phyloP scores from a whole-genome alignment of 2,113 vertebrate species.

The Syrrhaptes paradoxus region DNA sequence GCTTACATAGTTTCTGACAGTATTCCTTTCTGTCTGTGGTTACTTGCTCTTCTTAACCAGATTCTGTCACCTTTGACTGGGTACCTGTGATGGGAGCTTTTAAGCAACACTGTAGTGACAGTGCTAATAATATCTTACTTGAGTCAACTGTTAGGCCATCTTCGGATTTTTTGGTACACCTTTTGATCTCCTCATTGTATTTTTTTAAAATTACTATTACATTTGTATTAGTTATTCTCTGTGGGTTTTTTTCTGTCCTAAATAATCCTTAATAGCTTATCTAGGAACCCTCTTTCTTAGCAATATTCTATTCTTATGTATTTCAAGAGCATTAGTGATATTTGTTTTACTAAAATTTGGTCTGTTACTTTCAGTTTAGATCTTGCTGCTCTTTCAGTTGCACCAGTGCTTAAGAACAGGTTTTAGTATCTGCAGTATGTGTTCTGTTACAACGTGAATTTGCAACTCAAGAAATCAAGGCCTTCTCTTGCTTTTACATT shows the following conservation, averaged over 20 bases:
- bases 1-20: not conserved
- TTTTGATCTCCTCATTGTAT: not conserved
- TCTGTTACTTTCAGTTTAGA: not conserved
- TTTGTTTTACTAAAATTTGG: not conserved
- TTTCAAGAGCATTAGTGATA: not conserved
- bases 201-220: not conserved
- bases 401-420: not conserved
- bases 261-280: not conserved
- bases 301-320: accelerated
- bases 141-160: not conserved
- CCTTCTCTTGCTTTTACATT: not conserved
- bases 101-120: not conserved
- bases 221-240: not conserved
- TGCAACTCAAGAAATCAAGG: not conserved
- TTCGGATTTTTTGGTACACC: not conserved
- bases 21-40: not conserved
- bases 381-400: not conserved
- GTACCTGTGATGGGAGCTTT: not conserved
- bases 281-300: not conserved
- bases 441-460: not conserved
- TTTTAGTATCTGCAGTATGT: not conserved
- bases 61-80: not conserved
- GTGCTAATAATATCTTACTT: not conserved
- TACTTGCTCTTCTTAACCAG: not conserved
- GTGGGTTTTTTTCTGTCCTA: not conserved